phyloP scores from a whole-genome alignment of 2,888 invertebrate genomes.

The Caenorhabditis sp. region DNA sequence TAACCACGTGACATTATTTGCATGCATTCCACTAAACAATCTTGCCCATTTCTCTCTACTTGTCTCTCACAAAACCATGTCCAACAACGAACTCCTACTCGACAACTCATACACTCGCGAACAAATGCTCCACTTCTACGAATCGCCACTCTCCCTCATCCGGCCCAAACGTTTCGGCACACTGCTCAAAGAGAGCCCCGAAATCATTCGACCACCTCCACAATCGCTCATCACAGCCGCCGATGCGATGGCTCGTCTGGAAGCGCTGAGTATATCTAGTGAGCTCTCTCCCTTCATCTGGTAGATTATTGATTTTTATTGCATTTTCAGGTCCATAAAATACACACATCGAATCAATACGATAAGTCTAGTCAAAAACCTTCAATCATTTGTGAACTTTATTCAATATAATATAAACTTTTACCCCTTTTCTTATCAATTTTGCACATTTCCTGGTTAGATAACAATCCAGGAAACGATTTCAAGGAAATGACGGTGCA shows the following conservation, averaged over 20 bases:
- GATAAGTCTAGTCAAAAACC: no score
- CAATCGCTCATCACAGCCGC: slow-evolving; percentile 5
- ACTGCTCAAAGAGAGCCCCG: slow-evolving; percentile 20
- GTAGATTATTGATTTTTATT: no score
- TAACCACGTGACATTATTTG: not conserved
- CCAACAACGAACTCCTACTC: not conserved
- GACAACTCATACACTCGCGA: not conserved
- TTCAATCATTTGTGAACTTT: not conserved
- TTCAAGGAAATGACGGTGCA: not conserved
- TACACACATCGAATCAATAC: no score
- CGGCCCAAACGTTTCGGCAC: slow-evolving; percentile 20
- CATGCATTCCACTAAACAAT: not conserved
- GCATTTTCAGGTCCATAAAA: no score
- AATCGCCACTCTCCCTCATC: slow-evolving; percentile 24
- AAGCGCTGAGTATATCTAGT: not conserved
- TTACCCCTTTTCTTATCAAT: not conserved
- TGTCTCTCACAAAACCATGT: not conserved
- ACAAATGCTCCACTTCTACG: slow-evolving; percentile 28
- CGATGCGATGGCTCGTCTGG: slow-evolving; percentile 1
- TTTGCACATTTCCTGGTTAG: not conserved
- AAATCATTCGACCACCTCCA: not conserved
- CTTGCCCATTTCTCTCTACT: not conserved
- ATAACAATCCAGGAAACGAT: not conserved
- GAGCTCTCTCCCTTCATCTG: no score
- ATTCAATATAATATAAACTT: not conserved